Evolutionary conservation across 2,113 vertebrate species (phyloP), one percentile per base, ranked within the genome.

Genomic region (Indicator indicator): DNA sequence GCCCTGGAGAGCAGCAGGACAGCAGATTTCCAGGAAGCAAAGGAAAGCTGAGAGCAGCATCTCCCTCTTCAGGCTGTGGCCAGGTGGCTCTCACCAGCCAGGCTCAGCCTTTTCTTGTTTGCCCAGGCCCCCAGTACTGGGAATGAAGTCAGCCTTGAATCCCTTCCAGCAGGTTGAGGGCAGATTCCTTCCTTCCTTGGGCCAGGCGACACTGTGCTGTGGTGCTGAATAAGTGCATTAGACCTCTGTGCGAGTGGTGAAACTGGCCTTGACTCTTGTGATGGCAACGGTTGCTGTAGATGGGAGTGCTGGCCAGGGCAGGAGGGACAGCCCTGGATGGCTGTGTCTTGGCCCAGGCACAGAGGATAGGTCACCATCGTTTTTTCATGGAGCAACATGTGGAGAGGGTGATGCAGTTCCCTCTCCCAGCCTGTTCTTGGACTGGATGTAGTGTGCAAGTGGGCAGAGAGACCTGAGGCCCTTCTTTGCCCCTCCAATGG

Each of bases 101-200:
- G 70, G 78, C 90, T 81, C 3, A 0, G 52, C 80, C 52, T 48
- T 77, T 77, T 52, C 62, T 70, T 0, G 3, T 63, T 40, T 0
- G 4, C 74, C 68, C 0, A 1, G 71, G 63, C 81, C 24, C 17
- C 75, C 0, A 2, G 64, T 18, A 32, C 56, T 48, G 60, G 27
- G 32, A 88, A 80, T 64, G 69, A 91, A 93, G 86, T 93, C 96
- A 94, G 56, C 74, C 70, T 94, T 90, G 86, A 92, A 93, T 72
- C 60, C 32, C 46, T 90, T 92, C 89, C 92, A 90, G 80, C 93
- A 86, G 63, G 36, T 73, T 59, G 93, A 95, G 93, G 97, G 59
- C 96, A 96, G 96, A 83, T 93, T 93, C 76, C 80, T 95, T 88
- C 86, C 94, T 95, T 54, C 88, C 88, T 50, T 60, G 9, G 46